Base-by-base conservation (phyloP, 2,888 invertebrate genomes). In the Congeria kusceri region DNA sequence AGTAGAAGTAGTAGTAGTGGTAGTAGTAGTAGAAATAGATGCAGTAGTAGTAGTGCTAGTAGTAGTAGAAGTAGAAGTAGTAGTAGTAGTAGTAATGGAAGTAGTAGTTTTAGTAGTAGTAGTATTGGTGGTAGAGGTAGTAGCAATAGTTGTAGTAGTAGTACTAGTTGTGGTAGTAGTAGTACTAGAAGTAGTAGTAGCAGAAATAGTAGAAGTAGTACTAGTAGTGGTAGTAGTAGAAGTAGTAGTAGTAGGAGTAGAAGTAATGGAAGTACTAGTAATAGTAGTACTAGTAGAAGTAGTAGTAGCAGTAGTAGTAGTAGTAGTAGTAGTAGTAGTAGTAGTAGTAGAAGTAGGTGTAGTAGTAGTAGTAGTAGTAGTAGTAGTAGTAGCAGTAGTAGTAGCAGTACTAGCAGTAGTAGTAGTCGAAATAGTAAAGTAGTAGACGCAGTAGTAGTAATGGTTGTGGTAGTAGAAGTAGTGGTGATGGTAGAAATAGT, bases 231-330 rank as follows among this genome's bases (percentile, higher is more conserved):
- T 15, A 49, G 49, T 49, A 49, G 49, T 15, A 49, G 49, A 4
- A 49, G 49, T 15, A 9, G 20, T 15, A 49, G 49, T 15, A 20
- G 49, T 49, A 20, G 49, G 5, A 18, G 49, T 15, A 20, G 49
- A 20, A 20, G 49, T 15, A 20, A 18, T 44, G 46, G 46, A 13
- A 18, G 46, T 44, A 18, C 11, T 44, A 18, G 46, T 44, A 18
- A 18, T 44, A 44, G 46, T 44, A 44, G 46, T 44, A 44, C 11
- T 44, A 44, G 49, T 15, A 49, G 49, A 9, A 49, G 49, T 15
- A 49, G 49, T 49, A 49, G 49, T 49, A 49, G 18, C 20, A 49
- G 49, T 49, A 49, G 49, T 49, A 49, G 49, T 49, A 49, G 49
- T 20, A 49, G 49, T 49, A 49, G 49, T 20, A 49, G 49, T 49